Evolutionary conservation across 2,888 invertebrate species (phyloP).

Genomic region (Encarsia formosa): DNA sequence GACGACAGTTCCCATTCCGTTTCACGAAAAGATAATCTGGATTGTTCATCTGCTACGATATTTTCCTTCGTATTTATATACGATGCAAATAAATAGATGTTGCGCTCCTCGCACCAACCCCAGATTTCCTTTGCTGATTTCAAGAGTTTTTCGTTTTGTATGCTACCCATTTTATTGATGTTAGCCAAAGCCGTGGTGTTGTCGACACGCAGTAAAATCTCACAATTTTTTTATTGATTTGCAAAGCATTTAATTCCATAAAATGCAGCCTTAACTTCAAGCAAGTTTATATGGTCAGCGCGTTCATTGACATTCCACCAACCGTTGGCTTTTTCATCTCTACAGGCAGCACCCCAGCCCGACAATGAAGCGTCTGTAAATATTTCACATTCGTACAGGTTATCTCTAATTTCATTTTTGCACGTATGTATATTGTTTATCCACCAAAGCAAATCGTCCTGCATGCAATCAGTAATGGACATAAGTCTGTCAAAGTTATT

Average conservation of each 20-base stretch:
- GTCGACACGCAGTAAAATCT: no score
- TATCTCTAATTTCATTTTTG: no score
- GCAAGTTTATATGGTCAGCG: constrained; percentile 14
- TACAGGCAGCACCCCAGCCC: constrained; percentile 12
- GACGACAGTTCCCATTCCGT: not conserved
- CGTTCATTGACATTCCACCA: constrained; percentile 13
- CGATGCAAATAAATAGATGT: no score
- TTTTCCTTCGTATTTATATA: not conserved
- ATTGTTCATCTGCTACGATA: not conserved
- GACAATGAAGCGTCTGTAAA: constrained; percentile 13
- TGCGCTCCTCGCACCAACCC: not conserved
- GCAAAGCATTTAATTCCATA: constrained; percentile 6
- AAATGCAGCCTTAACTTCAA: constrained; percentile 3
- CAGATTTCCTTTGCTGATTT: not conserved
- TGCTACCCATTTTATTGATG: no score
- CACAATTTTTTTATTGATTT: constrained; percentile 17
- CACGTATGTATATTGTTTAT: not conserved
- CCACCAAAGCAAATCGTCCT: not conserved
- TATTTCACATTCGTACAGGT: not conserved
- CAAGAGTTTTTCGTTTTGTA: constrained; percentile 2
- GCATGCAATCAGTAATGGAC: not conserved
- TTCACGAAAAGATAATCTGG: not conserved
- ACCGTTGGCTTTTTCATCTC: constrained; percentile 1
- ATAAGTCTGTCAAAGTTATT: not conserved
- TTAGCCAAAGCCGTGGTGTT: no score